Evolutionary conservation across 2,797 vertebrate species (phyloP).

Genomic region (Acropternis orthonyx): DNA sequence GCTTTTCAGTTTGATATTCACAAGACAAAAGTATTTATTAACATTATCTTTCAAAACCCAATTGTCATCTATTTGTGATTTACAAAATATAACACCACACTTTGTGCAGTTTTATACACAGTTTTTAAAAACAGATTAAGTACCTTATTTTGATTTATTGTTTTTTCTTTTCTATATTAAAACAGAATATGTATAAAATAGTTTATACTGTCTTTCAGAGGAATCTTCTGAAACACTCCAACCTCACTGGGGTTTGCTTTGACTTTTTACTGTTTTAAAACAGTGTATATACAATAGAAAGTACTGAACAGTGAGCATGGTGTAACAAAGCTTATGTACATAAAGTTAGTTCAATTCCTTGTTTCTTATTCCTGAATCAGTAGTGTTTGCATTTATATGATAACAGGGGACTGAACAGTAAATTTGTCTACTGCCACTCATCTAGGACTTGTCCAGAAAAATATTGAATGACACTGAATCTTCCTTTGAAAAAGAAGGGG

Average conservation of each 20-base stretch:
- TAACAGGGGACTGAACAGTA: neutral
- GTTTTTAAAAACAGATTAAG: neutral
- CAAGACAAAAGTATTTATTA: neutral
- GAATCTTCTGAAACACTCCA: neutral
- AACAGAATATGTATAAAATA: neutral
- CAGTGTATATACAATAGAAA: neutral
- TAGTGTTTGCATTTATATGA: neutral
- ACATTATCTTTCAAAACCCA: neutral
- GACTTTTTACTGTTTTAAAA: neutral
- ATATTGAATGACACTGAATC: neutral
- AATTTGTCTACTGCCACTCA: neutral
- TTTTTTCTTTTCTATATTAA: neutral
- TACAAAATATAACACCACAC: neutral
- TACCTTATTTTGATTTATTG: neutral
- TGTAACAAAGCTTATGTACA: neutral
- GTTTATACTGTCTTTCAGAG: neutral
- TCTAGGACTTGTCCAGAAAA: neutral
- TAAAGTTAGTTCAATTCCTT: neutral
- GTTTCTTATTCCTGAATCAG: neutral
- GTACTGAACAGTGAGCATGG: neutral
- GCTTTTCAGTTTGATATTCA: neutral
- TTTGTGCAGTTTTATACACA: neutral
- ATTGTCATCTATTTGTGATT: neutral
- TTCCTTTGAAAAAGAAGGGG: neutral
- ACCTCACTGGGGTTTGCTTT: neutral